Evolutionary conservation across 2,888 invertebrate genomes (phyloP), one percentile per base, ranked within the genome.

Genomic region (Oscheius sp.): DNA sequence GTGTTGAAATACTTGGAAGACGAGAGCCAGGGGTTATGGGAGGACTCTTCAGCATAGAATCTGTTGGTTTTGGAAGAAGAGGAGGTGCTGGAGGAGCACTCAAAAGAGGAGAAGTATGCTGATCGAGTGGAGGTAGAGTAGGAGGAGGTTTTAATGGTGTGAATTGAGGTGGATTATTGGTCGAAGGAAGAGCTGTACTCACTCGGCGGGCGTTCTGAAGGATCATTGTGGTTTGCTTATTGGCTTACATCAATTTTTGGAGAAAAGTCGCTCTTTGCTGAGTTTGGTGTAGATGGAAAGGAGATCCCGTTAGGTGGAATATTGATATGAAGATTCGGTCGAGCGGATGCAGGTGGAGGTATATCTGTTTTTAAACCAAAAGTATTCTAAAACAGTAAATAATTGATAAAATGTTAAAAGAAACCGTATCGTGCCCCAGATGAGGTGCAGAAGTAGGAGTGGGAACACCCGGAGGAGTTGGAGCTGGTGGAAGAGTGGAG

Each of bases 81-180:
- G 66, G 66, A 2, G 66, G 67, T 32, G 47, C 59, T 12, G 67
- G 67, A 14, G 67, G 67, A 4, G 67, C 67, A 12, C 33, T 45
- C 8, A 67, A 26, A n/a, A 67, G 24, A 2, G 67, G 57, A 36
- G 59, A 67, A 9, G 64, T 24, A 8, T 59, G 67, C 4, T 44
- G 59, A 3, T 49, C 45, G 5, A 33, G 56, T 4, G 64, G 50
- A 28, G 33, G 28, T n/a, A 24, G 24, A 8, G 5, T 32, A n/a
- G n/a, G 2, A 30, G 17, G 9, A 2, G 8, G 33, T n/a, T n/a
- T n/a, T 24, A 28, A n/a, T n/a, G 64, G 64, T 8, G 64, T 38
- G 28, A 30, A 45, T 8, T 50, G 33, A 26, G 14, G 41, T 1
- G 28, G 54, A 4, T 30, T n/a, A 14, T 30, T 33, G 64, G 20